Conservation (phyloP, 2,888 invertebrate species). For the Chrysina gloriosa region DNA sequence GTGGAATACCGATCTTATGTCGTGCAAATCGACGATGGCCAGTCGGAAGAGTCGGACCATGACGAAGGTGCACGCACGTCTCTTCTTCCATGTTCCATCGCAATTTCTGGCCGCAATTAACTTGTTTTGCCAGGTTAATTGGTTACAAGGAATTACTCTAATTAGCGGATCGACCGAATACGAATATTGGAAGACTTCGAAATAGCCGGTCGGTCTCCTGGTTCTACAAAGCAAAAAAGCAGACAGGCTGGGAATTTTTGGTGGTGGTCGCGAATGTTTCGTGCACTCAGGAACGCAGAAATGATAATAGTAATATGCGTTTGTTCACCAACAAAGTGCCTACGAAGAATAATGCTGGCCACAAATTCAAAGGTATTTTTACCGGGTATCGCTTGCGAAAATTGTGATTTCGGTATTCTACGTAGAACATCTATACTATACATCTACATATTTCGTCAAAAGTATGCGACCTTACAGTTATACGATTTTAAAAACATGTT, state of each 20-base stretch:
- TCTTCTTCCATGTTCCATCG: conserved; percentile 15
- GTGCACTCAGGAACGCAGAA: conserved; percentile 31
- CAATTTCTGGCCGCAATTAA: conserved; percentile 40
- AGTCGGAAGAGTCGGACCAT: background rate
- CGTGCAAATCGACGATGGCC: conserved; percentile 27
- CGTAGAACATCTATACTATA: background rate
- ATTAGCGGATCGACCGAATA: conserved; percentile 41
- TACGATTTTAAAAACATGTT: too few species aligned
- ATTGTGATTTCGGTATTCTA: too few species aligned
- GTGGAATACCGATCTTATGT: conserved; percentile 42
- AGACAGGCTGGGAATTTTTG: conserved; percentile 34
- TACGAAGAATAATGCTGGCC: background rate
- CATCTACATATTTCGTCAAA: background rate
- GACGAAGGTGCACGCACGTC: background rate
- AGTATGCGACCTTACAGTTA: too few species aligned
- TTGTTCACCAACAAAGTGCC: conserved; percentile 21
- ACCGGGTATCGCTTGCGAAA: too few species aligned
- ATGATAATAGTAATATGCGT: conserved; percentile 37
- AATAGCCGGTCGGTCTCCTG: conserved; percentile 22
- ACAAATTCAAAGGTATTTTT: conserved; percentile 21
- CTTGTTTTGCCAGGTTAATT: conserved; percentile 43
- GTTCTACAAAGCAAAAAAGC: conserved; percentile 25
- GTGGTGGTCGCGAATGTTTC: conserved; percentile 36
- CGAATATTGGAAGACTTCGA: conserved; percentile 40
- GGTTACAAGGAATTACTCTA: conserved; percentile 46